Evolutionary conservation across 2,113 vertebrate genomes (phyloP).

Genomic region (Enhydra lutris): DNA sequence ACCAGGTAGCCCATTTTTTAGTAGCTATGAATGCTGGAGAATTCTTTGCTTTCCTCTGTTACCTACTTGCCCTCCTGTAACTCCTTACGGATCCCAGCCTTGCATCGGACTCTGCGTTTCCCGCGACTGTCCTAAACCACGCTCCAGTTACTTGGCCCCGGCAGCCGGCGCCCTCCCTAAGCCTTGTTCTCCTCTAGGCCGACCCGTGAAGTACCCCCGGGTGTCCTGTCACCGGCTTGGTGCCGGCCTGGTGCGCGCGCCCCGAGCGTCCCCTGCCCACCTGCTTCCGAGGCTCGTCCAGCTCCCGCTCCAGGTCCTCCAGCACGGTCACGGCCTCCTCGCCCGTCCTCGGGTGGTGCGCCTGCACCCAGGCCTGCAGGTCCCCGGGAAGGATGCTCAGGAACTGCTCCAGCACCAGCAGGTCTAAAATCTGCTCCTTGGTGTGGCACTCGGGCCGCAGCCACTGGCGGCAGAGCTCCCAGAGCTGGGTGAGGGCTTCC

Average conservation of each 20-base stretch:
- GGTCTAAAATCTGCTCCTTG: conserved; percentile 61
- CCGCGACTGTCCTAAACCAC: not conserved
- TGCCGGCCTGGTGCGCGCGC: no score
- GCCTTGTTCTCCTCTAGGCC: not conserved
- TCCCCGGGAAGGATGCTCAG: conserved; percentile 51
- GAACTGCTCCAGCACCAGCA: conserved; percentile 60
- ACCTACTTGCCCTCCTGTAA: not conserved
- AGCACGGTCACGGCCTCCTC: conserved; percentile 30
- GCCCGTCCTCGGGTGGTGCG: conserved; percentile 43
- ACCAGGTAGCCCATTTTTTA: not conserved
- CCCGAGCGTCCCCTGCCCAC: not conserved
- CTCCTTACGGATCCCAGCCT: not conserved
- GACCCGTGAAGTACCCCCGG: not conserved
- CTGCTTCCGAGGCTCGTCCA: conserved; percentile 31
- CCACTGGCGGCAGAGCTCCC: conserved; percentile 43
- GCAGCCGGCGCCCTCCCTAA: not conserved
- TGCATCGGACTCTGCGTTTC: not conserved
- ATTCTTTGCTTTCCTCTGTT: not conserved
- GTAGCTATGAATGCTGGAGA: not conserved
- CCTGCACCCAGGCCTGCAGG: conserved; percentile 43
- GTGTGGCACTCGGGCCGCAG: conserved; percentile 41
- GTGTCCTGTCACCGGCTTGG: not conserved
- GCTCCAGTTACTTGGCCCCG: not conserved
- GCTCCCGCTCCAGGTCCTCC: conserved; percentile 45
- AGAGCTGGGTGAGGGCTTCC: conserved; percentile 35